These are phyloP conservation scores for Ranitomeya variabilis DNA, from an alignment of 2,113 vertebrate species.

Conservation along the genomic window DNA sequence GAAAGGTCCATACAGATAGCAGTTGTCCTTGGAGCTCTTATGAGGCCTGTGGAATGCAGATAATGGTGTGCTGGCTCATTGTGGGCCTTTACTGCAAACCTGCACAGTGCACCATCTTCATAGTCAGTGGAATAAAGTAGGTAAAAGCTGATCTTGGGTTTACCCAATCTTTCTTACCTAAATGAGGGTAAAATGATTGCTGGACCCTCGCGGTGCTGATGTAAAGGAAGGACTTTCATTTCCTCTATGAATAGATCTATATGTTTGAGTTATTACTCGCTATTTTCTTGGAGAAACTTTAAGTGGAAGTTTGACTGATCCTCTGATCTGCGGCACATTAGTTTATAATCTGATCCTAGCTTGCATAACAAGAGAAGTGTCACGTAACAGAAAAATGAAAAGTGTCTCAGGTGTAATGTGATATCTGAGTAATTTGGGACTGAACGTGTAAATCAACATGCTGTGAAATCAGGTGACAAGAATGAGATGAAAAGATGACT, in stretches of 20 bases:
- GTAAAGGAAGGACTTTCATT: neutral
- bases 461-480: constrained; percentile 32
- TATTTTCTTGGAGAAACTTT: neutral
- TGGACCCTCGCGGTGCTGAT: no score
- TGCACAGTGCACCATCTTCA: neutral
- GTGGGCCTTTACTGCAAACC: neutral
- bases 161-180: neutral
- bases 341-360: neutral
- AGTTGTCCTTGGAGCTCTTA: neutral
- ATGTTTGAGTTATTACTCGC: no score
- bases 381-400: neutral
- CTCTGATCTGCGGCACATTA: neutral
- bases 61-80: neutral
- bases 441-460: constrained; percentile 11
- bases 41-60: neutral
- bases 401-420: constrained; percentile 11
- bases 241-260: no score
- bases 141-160: neutral
- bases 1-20: no score
- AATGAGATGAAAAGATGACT: constrained; percentile 15
- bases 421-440: constrained; percentile 18
- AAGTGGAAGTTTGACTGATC: neutral
- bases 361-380: neutral
- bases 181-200: neutral
- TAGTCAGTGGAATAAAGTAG: neutral